Base-by-base conservation (phyloP, 2,797 vertebrate species). In the Spondyliosoma cantharus region DNA sequence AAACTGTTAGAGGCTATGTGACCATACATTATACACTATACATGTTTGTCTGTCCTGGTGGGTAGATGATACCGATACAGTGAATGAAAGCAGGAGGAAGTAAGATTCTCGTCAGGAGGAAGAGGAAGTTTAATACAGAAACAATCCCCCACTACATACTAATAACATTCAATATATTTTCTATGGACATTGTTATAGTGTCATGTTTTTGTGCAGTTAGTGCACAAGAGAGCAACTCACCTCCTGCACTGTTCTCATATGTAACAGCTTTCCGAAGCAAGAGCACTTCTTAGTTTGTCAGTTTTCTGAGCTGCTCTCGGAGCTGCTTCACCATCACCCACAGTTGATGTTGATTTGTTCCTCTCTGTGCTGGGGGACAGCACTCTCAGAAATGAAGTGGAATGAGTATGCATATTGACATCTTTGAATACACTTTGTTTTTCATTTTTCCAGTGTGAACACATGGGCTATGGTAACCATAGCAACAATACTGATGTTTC, bases 391-490 rank as follows among this genome's bases (percentile, higher is more conserved):
- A 46, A 52, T 59, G 15, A 29, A 50, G 13, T 14, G 4, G 17
- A 61, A 24, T 53, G 6, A 4, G 4, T 62, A 6, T 42, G 53
- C 45, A 66, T 24, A 62, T 27, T 24, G 37, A 48, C 49, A 25
- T 73, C 13, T 64, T 32, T 24, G 27, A 37, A 6, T 16, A 12
- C 29, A 22, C 37, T 48, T 46, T 1, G 5, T 52, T 24, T 59
- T 22, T 57, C 45, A 42, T 50, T 64, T 19, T 50, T 25, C 43
- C 24, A 43, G 22, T 15, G 14, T 37, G 45, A 61, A 50, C 43
- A 24, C 64, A 29, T 52, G 37, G 17, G 17, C 46, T 16, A 50
- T 42, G 29, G 78, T 84, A 62, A 50, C 71, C 78, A 81, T 75
- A 25, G 74, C 52, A 78, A 78, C 71, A 46, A 49, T 42, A 59